Evolutionary conservation across 2,113 vertebrate genomes (phyloP), one percentile per base, ranked within the genome.

Genomic region (Eptatretus burgeri): DNA sequence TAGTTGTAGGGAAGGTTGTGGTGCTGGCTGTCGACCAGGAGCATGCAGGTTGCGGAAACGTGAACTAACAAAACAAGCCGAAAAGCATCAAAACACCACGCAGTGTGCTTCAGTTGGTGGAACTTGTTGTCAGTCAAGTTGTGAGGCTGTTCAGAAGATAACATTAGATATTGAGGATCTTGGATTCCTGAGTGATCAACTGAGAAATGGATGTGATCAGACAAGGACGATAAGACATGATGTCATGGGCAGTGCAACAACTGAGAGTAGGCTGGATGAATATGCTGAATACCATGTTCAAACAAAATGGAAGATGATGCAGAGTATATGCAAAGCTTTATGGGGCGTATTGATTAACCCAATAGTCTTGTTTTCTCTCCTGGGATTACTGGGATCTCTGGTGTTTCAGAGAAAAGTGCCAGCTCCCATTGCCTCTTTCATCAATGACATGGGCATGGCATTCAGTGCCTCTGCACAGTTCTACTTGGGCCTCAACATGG

Each of bases 401-500:
- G 27, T 41, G 27, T 41, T 41, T 41, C 27, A 41, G 3, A 3
- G 27, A 41, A 41, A 41, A 41, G 75, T 96, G 65, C 91, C 88
- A 0, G 64, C 74, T 2, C 82, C 88, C 74, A 78, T 95, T 76
- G 81, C 79, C 70, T 78, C 79, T 65, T 96, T 96, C 73, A 75
- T 96, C 52, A 82, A 96, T 11, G 85, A 87, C 69, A 75, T 96
- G 72, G 84, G 76, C 60, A 85, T 81, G 74, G 85, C 91, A n/a
- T 96, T 93, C 53, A 84, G 85, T 62, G 91, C 88, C 70, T 77
- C 88, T 0, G 91, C 91, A 62, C 77, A 94, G 66, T 96, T 96
- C 79, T 96, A 96, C 71, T 76, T 96, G 71, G 91, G 91, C 69
- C 77, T 96, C 20, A 78, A 84, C 51, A 96, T 96, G 88, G 87